Percentiles rank a stretch among this genome's conserved stretches.
These are phyloP conservation scores for Drosophila albomicans DNA, from an alignment of 1,140 invertebrate genomes.

Conservation along the genomic window DNA sequence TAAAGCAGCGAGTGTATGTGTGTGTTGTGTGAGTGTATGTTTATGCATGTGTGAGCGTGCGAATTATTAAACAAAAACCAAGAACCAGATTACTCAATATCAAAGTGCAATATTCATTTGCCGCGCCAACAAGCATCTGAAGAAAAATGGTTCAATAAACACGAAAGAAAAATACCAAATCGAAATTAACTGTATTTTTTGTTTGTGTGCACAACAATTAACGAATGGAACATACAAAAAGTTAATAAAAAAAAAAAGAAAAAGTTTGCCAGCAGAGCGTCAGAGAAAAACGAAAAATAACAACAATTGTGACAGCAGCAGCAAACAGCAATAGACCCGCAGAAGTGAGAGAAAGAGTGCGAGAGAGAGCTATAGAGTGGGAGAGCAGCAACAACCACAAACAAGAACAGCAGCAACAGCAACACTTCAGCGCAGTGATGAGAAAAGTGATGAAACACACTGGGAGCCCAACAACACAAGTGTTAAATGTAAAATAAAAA, in stretches of 20 bases:
- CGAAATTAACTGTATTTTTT: neutral
- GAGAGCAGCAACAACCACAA: slow-evolving; percentile 4
- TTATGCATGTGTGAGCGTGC: slow-evolving; percentile 24
- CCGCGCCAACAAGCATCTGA: slow-evolving; percentile 2
- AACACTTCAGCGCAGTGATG: slow-evolving; percentile 14
- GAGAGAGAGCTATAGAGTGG: neutral
- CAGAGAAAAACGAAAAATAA: slow-evolving; percentile 25
- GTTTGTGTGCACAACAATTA: neutral
- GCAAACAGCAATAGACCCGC: neutral
- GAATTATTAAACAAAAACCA: slow-evolving; percentile 54
- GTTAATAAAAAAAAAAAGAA: neutral
- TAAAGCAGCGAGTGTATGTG: slow-evolving; percentile 20
- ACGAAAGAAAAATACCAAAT: neutral
- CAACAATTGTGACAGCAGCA: slow-evolving; percentile 25
- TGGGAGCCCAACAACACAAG: slow-evolving; percentile 7
- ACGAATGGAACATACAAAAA: no score
- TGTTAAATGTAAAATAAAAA: slow-evolving; percentile 38
- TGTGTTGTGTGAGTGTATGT: slow-evolving; percentile 13
- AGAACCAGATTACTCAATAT: slow-evolving; percentile 48
- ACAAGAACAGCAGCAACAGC: slow-evolving; percentile 1
- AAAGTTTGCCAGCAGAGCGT: slow-evolving; percentile 24
- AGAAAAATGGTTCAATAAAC: slow-evolving; percentile 18
- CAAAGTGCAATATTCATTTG: slow-evolving; percentile 41
- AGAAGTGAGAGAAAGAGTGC: neutral
- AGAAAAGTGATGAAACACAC: slow-evolving; percentile 22